Evolutionary conservation across 2,113 vertebrate species (phyloP), one percentile per base, ranked within the genome.

Genomic region (Cromileptes altivelis): DNA sequence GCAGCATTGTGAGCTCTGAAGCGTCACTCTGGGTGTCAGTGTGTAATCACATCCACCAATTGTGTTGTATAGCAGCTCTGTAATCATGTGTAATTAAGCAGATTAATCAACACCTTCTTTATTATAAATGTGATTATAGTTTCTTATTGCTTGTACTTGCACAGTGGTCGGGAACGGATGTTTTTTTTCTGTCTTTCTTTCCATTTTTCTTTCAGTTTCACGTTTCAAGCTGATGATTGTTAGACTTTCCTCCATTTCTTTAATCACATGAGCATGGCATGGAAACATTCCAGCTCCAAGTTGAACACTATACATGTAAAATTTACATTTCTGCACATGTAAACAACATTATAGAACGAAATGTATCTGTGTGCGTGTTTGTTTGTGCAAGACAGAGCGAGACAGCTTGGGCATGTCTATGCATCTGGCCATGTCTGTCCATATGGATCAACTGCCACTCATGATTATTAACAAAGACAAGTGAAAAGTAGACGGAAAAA

Each of bases 31-130:
- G 47, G 49, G 42, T 64, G 45, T 70, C 75, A 52, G 61, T 75
- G 65, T 88, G 65, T 88, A 82, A 91, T 86, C 68, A 74, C 55
- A 80, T 81, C 61, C 70, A 69, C 55, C 78, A 27, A 30, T 64
- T 83, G 78, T 58, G 19, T 69, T 84, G 82, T 33, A 80, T n/a
- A 45, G 21, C 17, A 45, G 52, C n/a, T 72, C 56, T 86, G 75
- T 81, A 76, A 88, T 88, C 21, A 80, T 21, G 56, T 75, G 27
- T 37, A 80, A 84, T 86, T 64, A 74, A 75, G 69, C 19, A 1
- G 1, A 80, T 80, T 75, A 69, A 75, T 84, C 68, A 80, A 27
- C 49, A 76, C 17, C 15, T 63, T 78, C 42, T 45, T 45, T 45
- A 57, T 10, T 60, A 63, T 17, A 57, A 53, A 40, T 49, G 4